Percentiles rank a stretch among this genome's conserved stretches.
phyloP scores from a whole-genome alignment of 2,797 vertebrate species.

The Sebastes kiyomatsui region DNA sequence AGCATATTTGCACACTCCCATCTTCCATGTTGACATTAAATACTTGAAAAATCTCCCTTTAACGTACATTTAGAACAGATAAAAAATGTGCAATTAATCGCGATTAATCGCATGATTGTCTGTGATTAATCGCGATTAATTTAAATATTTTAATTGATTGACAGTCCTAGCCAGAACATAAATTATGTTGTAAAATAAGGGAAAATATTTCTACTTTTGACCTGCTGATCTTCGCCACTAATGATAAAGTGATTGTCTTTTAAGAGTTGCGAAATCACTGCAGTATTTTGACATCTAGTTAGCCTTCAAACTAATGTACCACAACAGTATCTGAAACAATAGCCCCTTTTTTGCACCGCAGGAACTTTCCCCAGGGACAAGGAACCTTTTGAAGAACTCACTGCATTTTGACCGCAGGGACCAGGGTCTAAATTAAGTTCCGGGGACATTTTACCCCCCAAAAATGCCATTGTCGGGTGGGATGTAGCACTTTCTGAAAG shows the following conservation, averaged over 20 bases:
- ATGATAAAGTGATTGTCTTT: background rate
- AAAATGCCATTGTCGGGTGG: rapidly evolving
- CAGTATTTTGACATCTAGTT: background rate
- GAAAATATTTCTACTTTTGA: background rate
- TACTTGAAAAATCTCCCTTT: too few species aligned
- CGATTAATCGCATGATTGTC: too few species aligned
- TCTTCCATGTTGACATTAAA: too few species aligned
- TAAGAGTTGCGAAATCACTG: background rate
- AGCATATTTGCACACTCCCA: too few species aligned
- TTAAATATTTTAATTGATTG: too few species aligned
- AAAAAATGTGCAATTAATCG: rapidly evolving
- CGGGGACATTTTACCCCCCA: too few species aligned
- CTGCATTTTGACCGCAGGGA: too few species aligned
- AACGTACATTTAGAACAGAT: too few species aligned
- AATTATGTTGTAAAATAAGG: background rate
- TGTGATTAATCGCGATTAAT: too few species aligned
- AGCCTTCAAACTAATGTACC: background rate
- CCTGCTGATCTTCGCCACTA: background rate
- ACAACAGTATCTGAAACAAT: background rate
- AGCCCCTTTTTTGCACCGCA: background rate
- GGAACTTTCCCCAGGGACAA: background rate
- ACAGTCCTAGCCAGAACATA: background rate
- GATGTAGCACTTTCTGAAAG: too few species aligned
- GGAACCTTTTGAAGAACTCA: too few species aligned
- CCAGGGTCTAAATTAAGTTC: too few species aligned